Evolutionary conservation across 2,888 invertebrate genomes (phyloP).

Genomic region (Plebejus melissa): DNA sequence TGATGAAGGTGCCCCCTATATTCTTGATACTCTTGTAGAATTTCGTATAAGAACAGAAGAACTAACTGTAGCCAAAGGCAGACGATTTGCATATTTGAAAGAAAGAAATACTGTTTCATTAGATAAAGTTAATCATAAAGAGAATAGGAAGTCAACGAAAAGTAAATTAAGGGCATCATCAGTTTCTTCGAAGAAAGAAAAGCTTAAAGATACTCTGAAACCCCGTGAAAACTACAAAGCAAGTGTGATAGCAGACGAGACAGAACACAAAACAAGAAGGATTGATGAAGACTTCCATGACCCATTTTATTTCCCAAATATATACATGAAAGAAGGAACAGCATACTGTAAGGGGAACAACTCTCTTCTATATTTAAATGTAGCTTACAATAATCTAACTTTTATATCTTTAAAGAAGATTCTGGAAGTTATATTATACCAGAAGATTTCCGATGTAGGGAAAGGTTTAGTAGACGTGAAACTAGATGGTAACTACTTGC

Average conservation of each 20-base stretch:
- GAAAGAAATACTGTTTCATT: conserved; percentile 42
- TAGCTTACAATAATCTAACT: conserved; percentile 53
- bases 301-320: conserved; percentile 44
- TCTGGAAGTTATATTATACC: conserved; percentile 44
- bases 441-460: conserved; percentile 44
- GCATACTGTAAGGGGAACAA: conserved; percentile 53
- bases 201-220: conserved; percentile 39
- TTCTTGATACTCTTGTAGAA: conserved; percentile 45
- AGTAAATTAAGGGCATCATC: conserved; percentile 36
- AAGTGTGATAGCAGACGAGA: conserved; percentile 38
- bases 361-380: conserved; percentile 48
- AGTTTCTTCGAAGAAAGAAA: conserved; percentile 36
- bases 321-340: conserved; percentile 37
- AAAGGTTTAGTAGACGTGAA: conserved; percentile 51
- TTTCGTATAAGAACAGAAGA: conserved; percentile 50
- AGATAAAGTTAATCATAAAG: conserved; percentile 35
- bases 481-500: conserved; percentile 57
- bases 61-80: conserved; percentile 38
- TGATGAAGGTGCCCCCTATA: conserved; percentile 46
- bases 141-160: conserved; percentile 41
- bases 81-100: conserved; percentile 44
- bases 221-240: conserved; percentile 38
- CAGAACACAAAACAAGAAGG: conserved; percentile 39
- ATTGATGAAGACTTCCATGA: conserved; percentile 47
- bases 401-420: conserved; percentile 47